Evolutionary conservation across 2,888 invertebrate genomes (phyloP).

Genomic region (Antheraea yamamai): DNA sequence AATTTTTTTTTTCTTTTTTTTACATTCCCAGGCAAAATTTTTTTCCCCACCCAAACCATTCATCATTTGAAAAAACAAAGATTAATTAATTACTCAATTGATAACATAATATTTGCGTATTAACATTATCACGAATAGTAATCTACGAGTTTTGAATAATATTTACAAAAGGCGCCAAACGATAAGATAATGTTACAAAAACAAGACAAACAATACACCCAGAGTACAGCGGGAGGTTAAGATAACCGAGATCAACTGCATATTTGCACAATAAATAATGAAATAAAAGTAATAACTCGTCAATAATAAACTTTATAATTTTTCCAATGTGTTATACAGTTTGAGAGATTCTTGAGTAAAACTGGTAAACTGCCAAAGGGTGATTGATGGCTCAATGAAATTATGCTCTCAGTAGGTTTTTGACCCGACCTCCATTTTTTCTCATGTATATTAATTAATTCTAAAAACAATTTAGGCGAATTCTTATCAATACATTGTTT

Average conservation of each 20-base stretch:
- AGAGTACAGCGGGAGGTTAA: not conserved
- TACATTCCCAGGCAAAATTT: too few relatives aligned
- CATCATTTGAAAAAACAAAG: not conserved
- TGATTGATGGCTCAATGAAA: too few relatives aligned
- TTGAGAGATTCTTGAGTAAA: not conserved
- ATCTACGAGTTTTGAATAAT: conserved; percentile 5
- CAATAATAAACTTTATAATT: not conserved
- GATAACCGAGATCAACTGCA: not conserved
- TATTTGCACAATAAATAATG: not conserved
- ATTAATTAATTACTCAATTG: not conserved
- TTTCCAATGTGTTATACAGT: not conserved
- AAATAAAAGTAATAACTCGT: not conserved
- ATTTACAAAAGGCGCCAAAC: conserved; percentile 10
- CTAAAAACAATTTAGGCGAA: too few relatives aligned
- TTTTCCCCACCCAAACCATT: too few relatives aligned
- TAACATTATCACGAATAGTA: not conserved
- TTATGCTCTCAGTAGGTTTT: too few relatives aligned
- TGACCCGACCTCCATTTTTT: too few relatives aligned
- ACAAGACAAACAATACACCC: not conserved
- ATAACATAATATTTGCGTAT: not conserved
- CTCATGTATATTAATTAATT: too few relatives aligned
- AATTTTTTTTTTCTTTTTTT: too few relatives aligned
- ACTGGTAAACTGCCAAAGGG: not conserved
- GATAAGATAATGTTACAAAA: conserved; percentile 12
- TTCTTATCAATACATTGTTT: not conserved